Evolutionary conservation across 2,113 vertebrate species (phyloP).

Genomic region (Oryzias javanicus): DNA sequence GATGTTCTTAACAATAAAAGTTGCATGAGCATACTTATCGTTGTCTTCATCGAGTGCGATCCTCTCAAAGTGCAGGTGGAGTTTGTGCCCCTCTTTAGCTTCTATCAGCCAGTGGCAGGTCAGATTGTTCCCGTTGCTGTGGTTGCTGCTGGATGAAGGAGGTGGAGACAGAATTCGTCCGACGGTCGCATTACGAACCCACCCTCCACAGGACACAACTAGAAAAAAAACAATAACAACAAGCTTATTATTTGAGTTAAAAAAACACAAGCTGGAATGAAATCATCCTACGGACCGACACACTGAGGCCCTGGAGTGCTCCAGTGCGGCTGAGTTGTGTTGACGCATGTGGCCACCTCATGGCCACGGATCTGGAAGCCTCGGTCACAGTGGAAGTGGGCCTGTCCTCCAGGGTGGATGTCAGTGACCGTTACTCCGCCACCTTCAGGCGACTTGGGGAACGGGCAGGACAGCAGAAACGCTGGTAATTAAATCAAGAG

Average conservation of each 20-base stretch:
- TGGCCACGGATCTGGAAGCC: conserved; percentile 87
- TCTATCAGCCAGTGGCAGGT: conserved; percentile 93
- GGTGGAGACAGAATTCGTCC: conserved; percentile 86
- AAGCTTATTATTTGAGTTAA: background rate
- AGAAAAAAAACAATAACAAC: conserved; percentile 12
- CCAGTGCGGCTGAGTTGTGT: conserved; percentile 86
- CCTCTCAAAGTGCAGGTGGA: conserved; percentile 91
- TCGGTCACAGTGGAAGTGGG: conserved; percentile 88
- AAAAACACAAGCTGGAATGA: background rate
- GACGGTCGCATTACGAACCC: conserved; percentile 86
- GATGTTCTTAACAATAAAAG: no score
- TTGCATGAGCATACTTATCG: conserved; percentile 77
- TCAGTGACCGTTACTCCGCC: conserved; percentile 89
- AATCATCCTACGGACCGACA: conserved; percentile 63
- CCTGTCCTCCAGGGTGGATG: conserved; percentile 87
- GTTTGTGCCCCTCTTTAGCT: conserved; percentile 85
- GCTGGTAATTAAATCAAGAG: conserved; percentile 63
- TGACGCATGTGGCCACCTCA: conserved; percentile 84
- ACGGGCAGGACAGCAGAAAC: conserved; percentile 87
- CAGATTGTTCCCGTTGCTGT: conserved; percentile 85
- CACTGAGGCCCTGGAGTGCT: conserved; percentile 79
- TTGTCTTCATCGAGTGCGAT: conserved; percentile 90
- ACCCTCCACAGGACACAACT: conserved; percentile 87
- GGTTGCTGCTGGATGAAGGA: conserved; percentile 77
- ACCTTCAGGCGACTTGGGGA: conserved; percentile 82